A percentile compares a stretch with the other conserved stretches of the same genome.
These are phyloP conservation scores for Iselma pallidipennis DNA, from an alignment of 2,888 invertebrate species.

Conservation along the genomic window DNA sequence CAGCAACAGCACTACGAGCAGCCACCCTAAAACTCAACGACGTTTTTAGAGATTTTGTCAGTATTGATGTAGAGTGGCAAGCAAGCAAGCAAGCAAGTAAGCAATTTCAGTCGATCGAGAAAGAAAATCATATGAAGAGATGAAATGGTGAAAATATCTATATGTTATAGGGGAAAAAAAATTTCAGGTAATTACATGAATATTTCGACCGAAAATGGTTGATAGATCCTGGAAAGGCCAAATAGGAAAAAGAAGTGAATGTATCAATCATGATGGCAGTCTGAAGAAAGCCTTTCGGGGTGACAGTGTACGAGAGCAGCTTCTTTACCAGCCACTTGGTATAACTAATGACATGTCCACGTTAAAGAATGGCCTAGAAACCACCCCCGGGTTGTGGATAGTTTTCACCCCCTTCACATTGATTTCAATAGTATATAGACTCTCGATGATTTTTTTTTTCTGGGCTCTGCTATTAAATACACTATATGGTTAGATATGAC, in stretches of 20 bases:
- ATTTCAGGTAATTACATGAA: not conserved
- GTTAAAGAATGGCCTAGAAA: constrained; percentile 34
- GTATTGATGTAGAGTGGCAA: not conserved
- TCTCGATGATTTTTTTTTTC: too few species aligned
- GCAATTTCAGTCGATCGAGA: not conserved
- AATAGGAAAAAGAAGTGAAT: constrained; percentile 18
- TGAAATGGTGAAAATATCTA: not conserved
- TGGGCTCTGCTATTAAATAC: not conserved
- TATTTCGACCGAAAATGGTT: not conserved
- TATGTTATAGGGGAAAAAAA: not conserved
- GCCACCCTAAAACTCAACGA: constrained; percentile 4
- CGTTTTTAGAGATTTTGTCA: not conserved
- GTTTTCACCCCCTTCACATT: not conserved
- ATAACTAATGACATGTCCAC: constrained; percentile 48
- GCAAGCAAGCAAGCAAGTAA: too few species aligned
- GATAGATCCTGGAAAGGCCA: too few species aligned
- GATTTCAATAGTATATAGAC: too few species aligned
- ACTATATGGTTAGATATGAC: not conserved
- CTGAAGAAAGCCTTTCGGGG: constrained; percentile 40
- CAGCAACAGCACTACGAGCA: constrained; percentile 1
- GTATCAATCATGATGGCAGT: constrained; percentile 48
- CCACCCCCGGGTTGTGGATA: not conserved
- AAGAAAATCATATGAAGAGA: not conserved
- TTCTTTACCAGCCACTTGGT: constrained; percentile 49
- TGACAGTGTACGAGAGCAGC: constrained; percentile 47